Evolutionary conservation across 2,113 vertebrate species (phyloP), one percentile per base, ranked within the genome.

Genomic region (Carassius auratus): DNA sequence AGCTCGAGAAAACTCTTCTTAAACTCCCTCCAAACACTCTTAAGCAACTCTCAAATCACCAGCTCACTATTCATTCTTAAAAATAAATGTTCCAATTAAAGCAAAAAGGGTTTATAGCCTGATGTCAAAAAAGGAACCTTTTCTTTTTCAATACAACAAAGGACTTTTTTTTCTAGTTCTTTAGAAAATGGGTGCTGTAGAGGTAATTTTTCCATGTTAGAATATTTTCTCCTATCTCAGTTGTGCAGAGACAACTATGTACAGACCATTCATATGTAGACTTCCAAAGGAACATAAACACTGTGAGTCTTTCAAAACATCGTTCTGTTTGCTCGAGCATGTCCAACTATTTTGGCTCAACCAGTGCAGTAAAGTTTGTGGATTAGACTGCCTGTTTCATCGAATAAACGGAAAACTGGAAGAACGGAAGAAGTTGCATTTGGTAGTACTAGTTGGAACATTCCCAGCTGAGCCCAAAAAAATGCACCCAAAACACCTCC

Each of bases 11-110:
- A 62, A 36, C 13, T 66, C 23, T 82, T 52, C 13, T 26, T 23
- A 52, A 52, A 21, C 64, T 82, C 26, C 26, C 26, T 13, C 26
- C 3, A 82, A 69, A 50, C 4, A n/a, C 62, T 69, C 23, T 55
- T 36, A 26, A 82, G 69, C 4, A 48, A 26, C 78, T 81, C 64
- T 69, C 23, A 50, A 64, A 79, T 61, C 77, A 42, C 36, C 9
- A n/a, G 33, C 36, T 23, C 10, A 15, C 30, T 6, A n/a, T 62
- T 79, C 57, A 61, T 33, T 45, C 42, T 45, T 45, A 45, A 45
- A 45, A 45, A 45, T 45, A 45, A 45, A 45, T 45, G 36, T 62
- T 79, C 33, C 57, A 23, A 62, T 62, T 62, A 45, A n/a, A 79
- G 59, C 36, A 23, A 61, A 79, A 79, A 23, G 30, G 52, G 55